Evolutionary conservation across 2,797 vertebrate species (phyloP).

Genomic region (Sebastes trivittatus): DNA sequence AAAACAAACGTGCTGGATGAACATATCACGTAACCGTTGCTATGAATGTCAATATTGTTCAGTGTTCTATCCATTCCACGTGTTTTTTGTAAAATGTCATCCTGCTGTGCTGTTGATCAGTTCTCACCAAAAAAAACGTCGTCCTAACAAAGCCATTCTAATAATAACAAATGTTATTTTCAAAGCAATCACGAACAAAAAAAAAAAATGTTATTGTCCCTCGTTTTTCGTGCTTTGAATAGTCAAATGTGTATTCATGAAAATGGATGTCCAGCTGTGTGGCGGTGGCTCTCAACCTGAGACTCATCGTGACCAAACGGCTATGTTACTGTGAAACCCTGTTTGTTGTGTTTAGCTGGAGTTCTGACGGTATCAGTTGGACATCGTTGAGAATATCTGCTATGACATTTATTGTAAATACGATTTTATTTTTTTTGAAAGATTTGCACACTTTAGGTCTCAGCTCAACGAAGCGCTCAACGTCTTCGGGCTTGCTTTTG

Average conservation of each 20-base stretch:
- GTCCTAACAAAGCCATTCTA: conserved; percentile 39
- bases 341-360: not conserved
- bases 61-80: conserved; percentile 30
- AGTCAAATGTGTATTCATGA: conserved; percentile 17
- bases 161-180: conserved; percentile 27
- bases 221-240: conserved; percentile 16
- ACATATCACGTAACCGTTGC: not conserved
- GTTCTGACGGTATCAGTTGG: not conserved
- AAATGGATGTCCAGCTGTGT: conserved; percentile 37
- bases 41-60: conserved; percentile 27
- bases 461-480: not conserved
- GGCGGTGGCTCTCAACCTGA: not conserved
- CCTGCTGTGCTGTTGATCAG: conserved; percentile 2
- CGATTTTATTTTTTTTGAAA: not conserved
- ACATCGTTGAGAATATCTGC: not conserved
- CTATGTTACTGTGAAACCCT: not conserved
- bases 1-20: conserved; percentile 12
- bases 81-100: conserved; percentile 15
- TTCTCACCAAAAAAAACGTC: conserved; percentile 6
- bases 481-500: not conserved
- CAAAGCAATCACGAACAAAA: conserved; percentile 30
- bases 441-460: not conserved
- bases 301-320: not conserved
- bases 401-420: not conserved
- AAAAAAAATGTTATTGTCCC: not conserved